phyloP scores from a whole-genome alignment of 2,113 vertebrate genomes.

The Scolopax mira region DNA sequence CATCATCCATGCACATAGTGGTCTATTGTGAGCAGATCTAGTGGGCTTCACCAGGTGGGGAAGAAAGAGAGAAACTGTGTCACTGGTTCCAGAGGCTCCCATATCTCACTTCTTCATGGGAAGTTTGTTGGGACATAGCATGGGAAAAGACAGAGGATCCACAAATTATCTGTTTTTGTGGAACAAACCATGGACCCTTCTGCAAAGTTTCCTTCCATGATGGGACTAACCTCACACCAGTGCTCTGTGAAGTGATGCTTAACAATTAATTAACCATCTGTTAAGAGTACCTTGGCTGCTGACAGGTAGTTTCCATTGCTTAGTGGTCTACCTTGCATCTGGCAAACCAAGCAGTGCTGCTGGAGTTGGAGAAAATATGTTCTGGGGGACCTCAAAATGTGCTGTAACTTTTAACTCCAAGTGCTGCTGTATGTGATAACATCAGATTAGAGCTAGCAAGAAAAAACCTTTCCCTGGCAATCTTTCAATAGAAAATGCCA shows the following conservation, averaged over 20 bases:
- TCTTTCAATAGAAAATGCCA: conserved; percentile 52
- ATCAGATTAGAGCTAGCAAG: background rate
- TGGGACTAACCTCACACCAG: background rate
- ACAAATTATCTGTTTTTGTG: background rate
- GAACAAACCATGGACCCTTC: background rate
- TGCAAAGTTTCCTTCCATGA: background rate
- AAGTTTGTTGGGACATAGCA: background rate
- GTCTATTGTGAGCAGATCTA: background rate
- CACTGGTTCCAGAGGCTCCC: background rate
- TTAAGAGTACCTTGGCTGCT: background rate
- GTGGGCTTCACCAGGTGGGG: background rate
- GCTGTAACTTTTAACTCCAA: background rate
- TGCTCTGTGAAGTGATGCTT: background rate
- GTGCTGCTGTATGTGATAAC: background rate
- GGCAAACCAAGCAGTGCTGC: background rate
- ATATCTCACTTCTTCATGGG: background rate
- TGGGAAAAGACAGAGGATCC: background rate
- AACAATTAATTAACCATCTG: background rate
- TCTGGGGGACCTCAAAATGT: background rate
- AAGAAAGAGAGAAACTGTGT: background rate
- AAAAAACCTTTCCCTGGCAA: background rate
- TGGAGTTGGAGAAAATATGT: background rate
- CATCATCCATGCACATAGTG: accelerated
- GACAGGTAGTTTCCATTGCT: background rate
- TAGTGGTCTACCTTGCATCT: background rate